Conservation (phyloP, 37 sponge, comb jelly and placozoan species). For the Cliona cf. orientalis region DNA sequence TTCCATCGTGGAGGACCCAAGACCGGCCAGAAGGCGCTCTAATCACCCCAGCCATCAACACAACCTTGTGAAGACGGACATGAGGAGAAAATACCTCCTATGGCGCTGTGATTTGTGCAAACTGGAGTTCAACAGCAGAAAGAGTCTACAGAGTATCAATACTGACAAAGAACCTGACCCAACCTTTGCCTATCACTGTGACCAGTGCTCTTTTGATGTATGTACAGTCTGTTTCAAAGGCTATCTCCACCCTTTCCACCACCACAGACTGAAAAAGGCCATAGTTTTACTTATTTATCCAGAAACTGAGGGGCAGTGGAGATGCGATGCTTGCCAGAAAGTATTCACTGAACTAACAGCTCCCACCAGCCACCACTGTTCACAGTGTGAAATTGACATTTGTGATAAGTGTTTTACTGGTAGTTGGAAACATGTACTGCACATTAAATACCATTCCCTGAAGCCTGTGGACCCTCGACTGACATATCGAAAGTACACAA, state of each 20-base stretch:
- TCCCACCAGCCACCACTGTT: conserved; percentile 37
- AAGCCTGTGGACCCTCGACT: conserved; percentile 67
- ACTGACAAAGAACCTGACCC: not conserved
- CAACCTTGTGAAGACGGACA: conserved; percentile 12
- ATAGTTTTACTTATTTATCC: conserved; percentile 28
- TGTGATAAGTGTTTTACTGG: conserved; percentile 50
- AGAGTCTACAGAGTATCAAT: not conserved
- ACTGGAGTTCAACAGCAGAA: not conserved
- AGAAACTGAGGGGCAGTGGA: conserved; percentile 54
- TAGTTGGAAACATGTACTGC: conserved; percentile 48
- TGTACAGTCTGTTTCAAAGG: conserved; percentile 51
- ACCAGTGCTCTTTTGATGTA: conserved; percentile 47
- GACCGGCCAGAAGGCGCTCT: not conserved
- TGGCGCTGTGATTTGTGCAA: conserved; percentile 50
- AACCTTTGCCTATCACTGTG: conserved; percentile 40
- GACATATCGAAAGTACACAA: conserved; percentile 17
- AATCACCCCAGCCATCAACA: conserved; percentile 45
- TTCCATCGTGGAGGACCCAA: not conserved
- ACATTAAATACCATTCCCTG: conserved; percentile 34
- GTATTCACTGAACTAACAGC: conserved; percentile 5
- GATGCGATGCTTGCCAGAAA: conserved; percentile 64
- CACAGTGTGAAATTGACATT: conserved; percentile 53
- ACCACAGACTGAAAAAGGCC: conserved; percentile 53
- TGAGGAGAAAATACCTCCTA: not conserved
- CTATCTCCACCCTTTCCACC: conserved; percentile 52